Evolutionary conservation across 2,797 vertebrate genomes (phyloP).

Genomic region (Eulemur albifrons): DNA sequence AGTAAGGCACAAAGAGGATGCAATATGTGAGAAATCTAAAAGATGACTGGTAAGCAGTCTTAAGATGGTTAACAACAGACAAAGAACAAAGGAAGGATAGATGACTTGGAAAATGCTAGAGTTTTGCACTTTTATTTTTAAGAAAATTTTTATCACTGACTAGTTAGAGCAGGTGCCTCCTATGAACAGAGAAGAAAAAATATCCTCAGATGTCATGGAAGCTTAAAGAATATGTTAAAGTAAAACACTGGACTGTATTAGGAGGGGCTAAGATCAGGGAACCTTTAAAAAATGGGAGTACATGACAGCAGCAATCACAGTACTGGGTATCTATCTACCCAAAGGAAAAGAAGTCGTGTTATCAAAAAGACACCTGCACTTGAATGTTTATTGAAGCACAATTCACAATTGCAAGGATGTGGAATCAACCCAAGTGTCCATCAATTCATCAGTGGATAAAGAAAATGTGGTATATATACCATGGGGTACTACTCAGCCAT

Average conservation of each 20-base stretch:
- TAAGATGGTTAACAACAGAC: not conserved
- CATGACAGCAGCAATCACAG: not conserved
- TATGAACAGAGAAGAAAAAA: not conserved
- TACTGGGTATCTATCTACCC: not conserved
- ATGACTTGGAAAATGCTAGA: not conserved
- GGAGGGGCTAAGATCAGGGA: not conserved
- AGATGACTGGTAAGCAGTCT: not conserved
- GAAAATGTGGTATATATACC: not conserved
- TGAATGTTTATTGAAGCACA: not conserved
- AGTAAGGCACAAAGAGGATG: not conserved
- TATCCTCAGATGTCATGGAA: not conserved
- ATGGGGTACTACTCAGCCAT: not conserved
- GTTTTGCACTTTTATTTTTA: not conserved
- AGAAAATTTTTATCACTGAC: not conserved
- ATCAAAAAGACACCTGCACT: not conserved
- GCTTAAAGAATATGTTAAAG: not conserved
- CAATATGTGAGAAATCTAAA: not conserved
- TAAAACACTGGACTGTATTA: not conserved
- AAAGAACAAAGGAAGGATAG: not conserved
- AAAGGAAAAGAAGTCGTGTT: not conserved
- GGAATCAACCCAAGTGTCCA: not conserved
- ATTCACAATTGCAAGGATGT: not conserved
- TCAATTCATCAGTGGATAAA: not conserved
- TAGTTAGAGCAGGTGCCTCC: not conserved
- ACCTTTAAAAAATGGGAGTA: not conserved